Conservation (phyloP, 2,113 vertebrate genomes). For the Collichthys lucidus region DNA sequence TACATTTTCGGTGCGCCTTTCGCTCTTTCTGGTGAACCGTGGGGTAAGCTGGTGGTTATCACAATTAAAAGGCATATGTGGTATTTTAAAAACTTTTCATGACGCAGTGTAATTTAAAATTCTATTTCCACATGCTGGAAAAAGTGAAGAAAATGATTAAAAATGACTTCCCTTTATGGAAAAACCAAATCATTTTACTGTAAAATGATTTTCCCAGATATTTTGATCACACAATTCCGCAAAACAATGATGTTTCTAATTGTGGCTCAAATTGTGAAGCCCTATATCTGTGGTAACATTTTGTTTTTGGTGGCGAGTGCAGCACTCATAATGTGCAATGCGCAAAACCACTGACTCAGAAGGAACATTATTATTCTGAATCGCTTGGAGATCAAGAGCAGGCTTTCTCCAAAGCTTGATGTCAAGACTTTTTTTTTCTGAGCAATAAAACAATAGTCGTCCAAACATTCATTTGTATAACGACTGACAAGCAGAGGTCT, state of each 20-base stretch:
- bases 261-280: conserved; percentile 52
- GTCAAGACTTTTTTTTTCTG: conserved; percentile 21
- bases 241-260: conserved; percentile 27
- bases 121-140: neutral
- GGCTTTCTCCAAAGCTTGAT: conserved; percentile 51
- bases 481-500: conserved; percentile 6
- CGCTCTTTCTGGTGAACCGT: conserved; percentile 21
- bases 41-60: conserved; percentile 22
- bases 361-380: conserved; percentile 19
- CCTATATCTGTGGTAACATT: conserved; percentile 35
- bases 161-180: neutral
- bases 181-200: neutral
- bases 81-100: conserved; percentile 16
- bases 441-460: conserved; percentile 33
- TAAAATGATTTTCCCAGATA: neutral
- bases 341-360: conserved; percentile 41
- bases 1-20: neutral
- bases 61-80: conserved; percentile 34
- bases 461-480: conserved; percentile 14
- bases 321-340: neutral
- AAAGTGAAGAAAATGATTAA: neutral
- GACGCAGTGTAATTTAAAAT: conserved; percentile 2
- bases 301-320: conserved; percentile 33
- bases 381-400: conserved; percentile 34
- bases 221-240: conserved; percentile 7